Conservation (phyloP, 37 sponge, comb jelly and placozoan genomes). For the Theonella swinhoei region DNA sequence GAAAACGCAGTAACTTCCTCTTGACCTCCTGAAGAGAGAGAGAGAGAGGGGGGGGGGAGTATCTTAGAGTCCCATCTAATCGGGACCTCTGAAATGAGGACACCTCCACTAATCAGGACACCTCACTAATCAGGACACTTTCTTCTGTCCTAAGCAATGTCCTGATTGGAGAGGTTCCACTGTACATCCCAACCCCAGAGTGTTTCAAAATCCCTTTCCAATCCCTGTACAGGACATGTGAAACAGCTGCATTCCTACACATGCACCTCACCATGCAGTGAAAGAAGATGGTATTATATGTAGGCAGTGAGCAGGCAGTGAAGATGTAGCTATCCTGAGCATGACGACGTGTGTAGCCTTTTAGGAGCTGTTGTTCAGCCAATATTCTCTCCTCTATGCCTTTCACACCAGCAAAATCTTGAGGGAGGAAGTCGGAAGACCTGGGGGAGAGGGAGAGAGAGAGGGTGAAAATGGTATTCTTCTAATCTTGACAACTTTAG, state of each 20-base stretch:
- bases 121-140: too few relatives aligned
- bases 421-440: conserved; percentile 73
- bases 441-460: conserved; percentile 32
- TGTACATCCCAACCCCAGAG: too few relatives aligned
- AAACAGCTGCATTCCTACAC: too few relatives aligned
- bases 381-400: conserved; percentile 71
- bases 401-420: conserved; percentile 57
- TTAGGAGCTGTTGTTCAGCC: conserved; percentile 59
- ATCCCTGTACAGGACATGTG: too few relatives aligned
- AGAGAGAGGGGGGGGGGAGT: too few relatives aligned
- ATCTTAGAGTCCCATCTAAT: too few relatives aligned
- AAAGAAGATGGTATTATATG: conserved; percentile 66
- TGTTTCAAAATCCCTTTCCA: too few relatives aligned
- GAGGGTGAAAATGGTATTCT: not conserved
- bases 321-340: conserved; percentile 52
- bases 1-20: conserved; percentile 61
- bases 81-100: too few relatives aligned
- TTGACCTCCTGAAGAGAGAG: conserved; percentile 63
- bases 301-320: conserved; percentile 29
- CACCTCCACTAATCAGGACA: too few relatives aligned
- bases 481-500: not conserved
- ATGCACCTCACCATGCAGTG: conserved; percentile 69
- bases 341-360: conserved; percentile 29
- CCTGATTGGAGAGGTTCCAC: too few relatives aligned
- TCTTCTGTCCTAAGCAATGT: too few relatives aligned